These are phyloP conservation scores for Dicentrarchus labrax DNA, from an alignment of 2,113 vertebrate genomes.

Conservation along the genomic window DNA sequence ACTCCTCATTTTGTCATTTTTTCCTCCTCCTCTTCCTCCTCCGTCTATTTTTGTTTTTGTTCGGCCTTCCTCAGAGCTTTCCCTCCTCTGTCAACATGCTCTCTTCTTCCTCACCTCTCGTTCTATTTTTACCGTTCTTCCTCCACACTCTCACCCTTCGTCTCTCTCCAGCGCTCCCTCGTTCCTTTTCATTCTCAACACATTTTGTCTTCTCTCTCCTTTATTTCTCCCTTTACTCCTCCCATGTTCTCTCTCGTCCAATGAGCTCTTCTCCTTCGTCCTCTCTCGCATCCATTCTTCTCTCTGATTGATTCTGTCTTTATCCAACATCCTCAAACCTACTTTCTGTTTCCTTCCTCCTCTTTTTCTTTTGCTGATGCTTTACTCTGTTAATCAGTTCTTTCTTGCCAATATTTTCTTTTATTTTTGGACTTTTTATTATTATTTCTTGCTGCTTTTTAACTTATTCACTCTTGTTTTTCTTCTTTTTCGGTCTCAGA, in stretches of 20 bases:
- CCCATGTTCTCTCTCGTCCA: not conserved
- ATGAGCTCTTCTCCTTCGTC: not conserved
- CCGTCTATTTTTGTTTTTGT: not conserved
- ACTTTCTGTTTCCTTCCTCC: no score
- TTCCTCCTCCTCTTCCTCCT: not conserved
- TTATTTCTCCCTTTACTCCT: not conserved
- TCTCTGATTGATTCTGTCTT: no score
- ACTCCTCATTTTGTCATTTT: not conserved
- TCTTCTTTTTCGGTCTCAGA: no score
- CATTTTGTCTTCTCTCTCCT: constrained; percentile 6
- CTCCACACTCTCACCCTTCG: constrained; percentile 60
- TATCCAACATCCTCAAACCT: no score
- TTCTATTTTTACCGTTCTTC: constrained; percentile 64
- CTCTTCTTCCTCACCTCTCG: constrained; percentile 59
- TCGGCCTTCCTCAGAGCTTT: not conserved
- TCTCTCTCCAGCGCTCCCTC: constrained; percentile 44
- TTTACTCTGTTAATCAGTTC: no score
- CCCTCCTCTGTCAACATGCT: constrained; percentile 30
- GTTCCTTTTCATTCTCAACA: constrained; percentile 26
- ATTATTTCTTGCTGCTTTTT: no score
- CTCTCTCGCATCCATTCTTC: no score
- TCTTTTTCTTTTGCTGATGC: no score
- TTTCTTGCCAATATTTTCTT: no score
- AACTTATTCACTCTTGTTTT: no score
- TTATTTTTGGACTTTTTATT: no score